These are phyloP conservation scores for Lampris incognitus DNA, from an alignment of 2,113 vertebrate genomes.

Conservation along the genomic window DNA sequence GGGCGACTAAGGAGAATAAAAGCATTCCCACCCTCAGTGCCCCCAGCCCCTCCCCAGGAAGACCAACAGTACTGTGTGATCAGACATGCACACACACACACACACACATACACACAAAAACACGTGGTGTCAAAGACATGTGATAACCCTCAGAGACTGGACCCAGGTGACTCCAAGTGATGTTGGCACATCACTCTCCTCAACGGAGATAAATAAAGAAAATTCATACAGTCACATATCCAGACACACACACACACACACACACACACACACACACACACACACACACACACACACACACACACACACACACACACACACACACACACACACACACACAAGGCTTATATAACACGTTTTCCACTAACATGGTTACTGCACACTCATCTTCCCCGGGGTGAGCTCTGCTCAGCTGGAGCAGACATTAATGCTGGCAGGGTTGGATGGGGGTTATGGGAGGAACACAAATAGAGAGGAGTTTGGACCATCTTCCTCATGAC, in stretches of 20 bases:
- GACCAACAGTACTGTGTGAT: background rate
- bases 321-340: slow-evolving; percentile 9
- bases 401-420: slow-evolving; percentile 66
- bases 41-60: no score
- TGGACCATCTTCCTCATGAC: slow-evolving; percentile 35
- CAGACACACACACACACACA: slow-evolving; percentile 35
- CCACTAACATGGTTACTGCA: slow-evolving; percentile 70
- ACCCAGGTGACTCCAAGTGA: slow-evolving; percentile 64
- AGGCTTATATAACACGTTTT: slow-evolving; percentile 74
- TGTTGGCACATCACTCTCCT: slow-evolving; percentile 49
- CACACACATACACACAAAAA: slow-evolving; percentile 30
- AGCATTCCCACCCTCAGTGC: background rate
- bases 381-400: slow-evolving; percentile 70
- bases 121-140: background rate
- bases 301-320: slow-evolving; percentile 13
- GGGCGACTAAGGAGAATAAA: slow-evolving; percentile 6
- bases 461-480: slow-evolving; percentile 21
- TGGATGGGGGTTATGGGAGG: slow-evolving; percentile 3
- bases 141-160: slow-evolving; percentile 45
- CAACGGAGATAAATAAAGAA: slow-evolving; percentile 59
- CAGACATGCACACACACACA: slow-evolving; percentile 25
- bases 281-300: slow-evolving; percentile 1
- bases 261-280: slow-evolving; percentile 21
- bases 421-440: slow-evolving; percentile 50
- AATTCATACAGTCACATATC: slow-evolving; percentile 21